Evolutionary conservation across 2,888 invertebrate species (phyloP).

Genomic region (Sarcophaga variegata): DNA sequence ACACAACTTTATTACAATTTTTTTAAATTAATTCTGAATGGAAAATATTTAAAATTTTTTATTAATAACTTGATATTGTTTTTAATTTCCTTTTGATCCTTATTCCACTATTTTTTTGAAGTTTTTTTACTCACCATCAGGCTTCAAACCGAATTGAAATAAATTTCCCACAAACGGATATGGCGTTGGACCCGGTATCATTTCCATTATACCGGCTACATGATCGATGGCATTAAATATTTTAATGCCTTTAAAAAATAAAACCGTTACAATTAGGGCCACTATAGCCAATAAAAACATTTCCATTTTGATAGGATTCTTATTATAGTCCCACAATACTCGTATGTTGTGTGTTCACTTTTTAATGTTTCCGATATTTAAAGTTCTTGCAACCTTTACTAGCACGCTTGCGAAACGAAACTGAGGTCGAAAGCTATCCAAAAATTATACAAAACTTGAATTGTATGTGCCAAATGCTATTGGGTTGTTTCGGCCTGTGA

Average conservation of each 20-base stretch:
- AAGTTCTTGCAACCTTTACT: too few species aligned
- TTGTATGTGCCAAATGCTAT: too few species aligned
- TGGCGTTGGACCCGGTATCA: conserved; percentile 78
- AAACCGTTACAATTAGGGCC: conserved; percentile 74
- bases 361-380: too few species aligned
- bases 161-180: conserved; percentile 79
- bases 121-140: conserved; percentile 74
- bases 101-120: background rate
- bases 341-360: too few species aligned
- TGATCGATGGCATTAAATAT: conserved; percentile 78
- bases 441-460: too few species aligned
- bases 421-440: too few species aligned
- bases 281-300: conserved; percentile 75
- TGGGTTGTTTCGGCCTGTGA: too few species aligned
- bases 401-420: too few species aligned
- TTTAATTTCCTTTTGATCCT: background rate
- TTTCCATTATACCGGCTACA: conserved; percentile 79
- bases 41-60: too few species aligned
- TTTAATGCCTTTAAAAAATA: conserved; percentile 76
- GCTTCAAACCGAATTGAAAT: conserved; percentile 77
- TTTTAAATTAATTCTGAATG: too few species aligned
- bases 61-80: background rate
- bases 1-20: too few species aligned
- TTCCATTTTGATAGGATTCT: conserved; percentile 27
- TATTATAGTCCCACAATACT: too few species aligned